phyloP scores from a whole-genome alignment of 2,888 invertebrate genomes.

The Rhorus exstirpatorius region DNA sequence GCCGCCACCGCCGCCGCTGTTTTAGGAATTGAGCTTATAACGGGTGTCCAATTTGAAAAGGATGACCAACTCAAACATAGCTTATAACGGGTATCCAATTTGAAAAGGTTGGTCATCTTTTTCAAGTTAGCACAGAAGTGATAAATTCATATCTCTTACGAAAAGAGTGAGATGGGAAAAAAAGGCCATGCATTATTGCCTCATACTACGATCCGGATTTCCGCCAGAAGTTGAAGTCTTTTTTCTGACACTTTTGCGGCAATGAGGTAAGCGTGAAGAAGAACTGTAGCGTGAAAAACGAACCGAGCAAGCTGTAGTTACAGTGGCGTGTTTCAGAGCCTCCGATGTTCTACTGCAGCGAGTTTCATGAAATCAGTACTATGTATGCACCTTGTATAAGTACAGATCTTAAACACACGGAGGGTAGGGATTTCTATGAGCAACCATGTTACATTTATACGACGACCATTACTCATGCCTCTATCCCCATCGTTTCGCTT shows the following conservation, averaged over 20 bases:
- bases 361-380: constrained; percentile 57
- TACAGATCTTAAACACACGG: constrained; percentile 36
- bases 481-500: constrained; percentile 47
- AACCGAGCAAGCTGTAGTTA: constrained; percentile 24
- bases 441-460: constrained; percentile 74
- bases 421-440: constrained; percentile 60
- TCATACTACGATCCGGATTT: constrained; percentile 73
- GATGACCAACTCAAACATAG: too few relatives aligned
- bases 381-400: constrained; percentile 31
- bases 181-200: constrained; percentile 67
- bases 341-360: constrained; percentile 35
- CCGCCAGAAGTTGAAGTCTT: constrained; percentile 74
- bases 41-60: too few relatives aligned
- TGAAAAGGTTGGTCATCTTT: too few relatives aligned
- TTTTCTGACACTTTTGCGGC: constrained; percentile 53
- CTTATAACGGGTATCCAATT: too few relatives aligned
- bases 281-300: constrained; percentile 3
- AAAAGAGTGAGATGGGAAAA: constrained; percentile 6
- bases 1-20: too few relatives aligned
- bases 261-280: constrained; percentile 11
- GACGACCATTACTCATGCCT: constrained; percentile 73
- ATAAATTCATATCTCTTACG: constrained; percentile 5
- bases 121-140: not conserved
- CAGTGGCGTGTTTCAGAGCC: constrained; percentile 48
- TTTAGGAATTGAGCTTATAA: too few relatives aligned